phyloP scores from a whole-genome alignment of 2,888 invertebrate species.

The Phengaris alcon region DNA sequence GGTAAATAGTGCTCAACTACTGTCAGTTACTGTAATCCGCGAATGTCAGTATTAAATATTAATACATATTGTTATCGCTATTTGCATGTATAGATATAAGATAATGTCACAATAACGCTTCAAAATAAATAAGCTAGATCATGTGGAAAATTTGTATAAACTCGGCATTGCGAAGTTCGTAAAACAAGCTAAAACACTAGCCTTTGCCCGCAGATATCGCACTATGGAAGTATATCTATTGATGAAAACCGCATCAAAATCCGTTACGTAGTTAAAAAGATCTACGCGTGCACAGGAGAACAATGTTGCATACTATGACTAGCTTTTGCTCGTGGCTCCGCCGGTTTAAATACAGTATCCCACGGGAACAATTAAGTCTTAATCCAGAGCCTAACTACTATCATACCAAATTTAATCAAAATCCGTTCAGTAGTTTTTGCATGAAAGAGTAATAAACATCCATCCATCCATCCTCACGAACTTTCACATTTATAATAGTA shows the following conservation, averaged over 20 bases:
- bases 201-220: background rate
- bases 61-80: conserved; percentile 42
- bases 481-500: too few species aligned
- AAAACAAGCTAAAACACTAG: background rate
- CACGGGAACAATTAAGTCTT: too few species aligned
- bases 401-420: too few species aligned
- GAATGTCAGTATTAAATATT: conserved; percentile 48
- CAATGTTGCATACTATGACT: background rate
- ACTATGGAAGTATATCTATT: too few species aligned
- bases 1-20: conserved; percentile 51
- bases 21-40: conserved; percentile 53
- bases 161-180: conserved; percentile 31
- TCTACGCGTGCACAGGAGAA: background rate
- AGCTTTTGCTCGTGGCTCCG: too few species aligned
- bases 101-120: conserved; percentile 25
- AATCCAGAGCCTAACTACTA: too few species aligned
- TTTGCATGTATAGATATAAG: conserved; percentile 37
- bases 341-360: too few species aligned
- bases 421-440: too few species aligned
- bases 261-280: too few species aligned
- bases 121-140: conserved; percentile 8
- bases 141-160: conserved; percentile 32
- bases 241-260: too few species aligned
- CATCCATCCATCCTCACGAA: too few species aligned
- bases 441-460: too few species aligned